Base-by-base conservation (phyloP, 2,113 vertebrate species). In the Gallinago paraguaiae region DNA sequence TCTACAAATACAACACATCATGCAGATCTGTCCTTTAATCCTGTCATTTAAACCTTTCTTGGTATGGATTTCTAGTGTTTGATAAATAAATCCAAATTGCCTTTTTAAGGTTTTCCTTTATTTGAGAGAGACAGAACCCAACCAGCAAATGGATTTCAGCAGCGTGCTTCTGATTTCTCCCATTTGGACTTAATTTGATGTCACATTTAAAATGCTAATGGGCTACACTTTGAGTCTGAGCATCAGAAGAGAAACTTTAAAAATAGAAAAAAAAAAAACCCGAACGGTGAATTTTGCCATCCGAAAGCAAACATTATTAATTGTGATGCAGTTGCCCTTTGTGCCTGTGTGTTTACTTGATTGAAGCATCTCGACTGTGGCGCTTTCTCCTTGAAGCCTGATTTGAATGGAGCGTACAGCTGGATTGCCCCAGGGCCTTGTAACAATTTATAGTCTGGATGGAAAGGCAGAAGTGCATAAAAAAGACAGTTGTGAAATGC, bases 331-430 rank as follows among this genome's bases (percentile, higher is more conserved):
- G 91, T 88, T 97, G 92, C 95, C 96, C 96, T 98, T 97, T 97
- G 97, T 95, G 96, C 87, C 94, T 80, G 91, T 74, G 5, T 97
- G 96, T 97, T 97, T 97, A 92, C 84, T 95, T 97, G 95, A 97
- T 93, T 96, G 93, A 95, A 97, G 96, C 96, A 78, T 97, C 93
- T 94, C 94, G 94, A 84, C 90, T 93, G 76, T 24, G 85, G 78
- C 59, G 93, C 76, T 80, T 95, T 96, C 94, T 97, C 90, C 89
- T 96, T 95, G 93, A 97, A 96, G 94, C 91, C 95, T 95, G 95
- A 97, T 95, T 92, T 86, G 84, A 97, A 96, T 89, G 93, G 94
- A 96, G 92, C 23, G 2, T 82, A 82, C 96, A 97, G 95, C 96
- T 94, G 95, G 79, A 95, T 92, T 85, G 92, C 97, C 97, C 95